phyloP scores from a whole-genome alignment of 2,797 vertebrate species.

The Lithobates sylvaticus region DNA sequence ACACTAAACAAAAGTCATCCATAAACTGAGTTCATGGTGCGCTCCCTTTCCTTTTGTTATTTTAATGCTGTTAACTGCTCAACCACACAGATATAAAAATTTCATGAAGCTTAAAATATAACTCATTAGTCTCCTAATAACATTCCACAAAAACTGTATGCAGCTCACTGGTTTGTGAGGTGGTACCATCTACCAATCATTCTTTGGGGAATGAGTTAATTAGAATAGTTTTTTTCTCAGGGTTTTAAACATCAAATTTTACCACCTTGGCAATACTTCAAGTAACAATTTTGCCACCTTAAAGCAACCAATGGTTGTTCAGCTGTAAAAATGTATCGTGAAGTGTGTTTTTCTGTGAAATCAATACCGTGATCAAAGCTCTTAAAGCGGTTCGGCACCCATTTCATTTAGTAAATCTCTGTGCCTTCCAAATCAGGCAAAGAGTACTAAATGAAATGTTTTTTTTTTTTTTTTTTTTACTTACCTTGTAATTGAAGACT shows the following conservation, averaged over 20 bases:
- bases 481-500: too few relatives aligned
- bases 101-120: slow-evolving; percentile 42
- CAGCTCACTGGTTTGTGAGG: neutral
- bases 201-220: slow-evolving; percentile 24
- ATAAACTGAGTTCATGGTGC: slow-evolving; percentile 5
- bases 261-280: neutral
- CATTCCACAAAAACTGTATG: slow-evolving; percentile 19
- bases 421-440: too few relatives aligned
- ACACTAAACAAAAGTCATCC: slow-evolving; percentile 33
- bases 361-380: neutral
- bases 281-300: neutral
- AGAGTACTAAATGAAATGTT: too few relatives aligned
- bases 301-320: neutral
- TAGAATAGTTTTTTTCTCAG: neutral
- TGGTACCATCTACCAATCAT: neutral
- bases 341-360: neutral
- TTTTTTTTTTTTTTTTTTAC: too few relatives aligned
- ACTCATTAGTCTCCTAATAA: slow-evolving; percentile 23
- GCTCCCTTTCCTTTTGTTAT: slow-evolving; percentile 22
- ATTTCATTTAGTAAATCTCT: too few relatives aligned
- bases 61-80: slow-evolving; percentile 24
- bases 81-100: slow-evolving; percentile 28
- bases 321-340: neutral
- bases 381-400: too few relatives aligned
- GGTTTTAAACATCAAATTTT: slow-evolving; percentile 1